Evolutionary conservation across 2,888 invertebrate species (phyloP).

Genomic region (Acrobasis suavella): DNA sequence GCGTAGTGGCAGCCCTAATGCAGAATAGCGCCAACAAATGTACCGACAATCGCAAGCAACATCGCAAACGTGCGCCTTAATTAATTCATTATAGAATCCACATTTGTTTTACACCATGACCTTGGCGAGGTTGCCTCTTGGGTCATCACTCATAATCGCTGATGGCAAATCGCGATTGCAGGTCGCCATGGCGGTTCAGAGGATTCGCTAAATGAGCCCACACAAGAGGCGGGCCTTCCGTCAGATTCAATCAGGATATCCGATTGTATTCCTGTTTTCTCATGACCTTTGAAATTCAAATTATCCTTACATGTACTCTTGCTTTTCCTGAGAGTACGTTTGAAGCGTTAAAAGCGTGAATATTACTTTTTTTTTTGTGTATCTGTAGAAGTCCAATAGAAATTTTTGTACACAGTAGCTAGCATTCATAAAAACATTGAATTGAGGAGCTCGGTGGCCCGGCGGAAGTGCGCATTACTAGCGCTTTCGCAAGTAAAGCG

Average conservation of each 20-base stretch:
- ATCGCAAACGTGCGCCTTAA: conserved; percentile 31
- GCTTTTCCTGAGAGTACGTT: background rate
- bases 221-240: conserved; percentile 51
- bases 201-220: conserved; percentile 55
- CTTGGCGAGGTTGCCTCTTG: conserved; percentile 66
- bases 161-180: conserved; percentile 63
- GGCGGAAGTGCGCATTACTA: too few relatives aligned
- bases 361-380: too few relatives aligned
- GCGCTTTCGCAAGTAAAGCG: too few relatives aligned
- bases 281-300: conserved; percentile 15
- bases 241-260: conserved; percentile 40
- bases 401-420: too few relatives aligned
- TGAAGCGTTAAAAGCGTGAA: too few relatives aligned
- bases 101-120: conserved; percentile 65
- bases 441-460: too few relatives aligned
- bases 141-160: conserved; percentile 66
- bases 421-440: too few relatives aligned
- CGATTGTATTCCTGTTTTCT: conserved; percentile 21
- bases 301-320: background rate
- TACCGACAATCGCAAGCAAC: conserved; percentile 26
- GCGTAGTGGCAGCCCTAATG: too few relatives aligned
- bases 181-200: conserved; percentile 72
- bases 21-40: too few relatives aligned
- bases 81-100: conserved; percentile 57
- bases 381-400: too few relatives aligned